A percentile compares a stretch with the other conserved stretches of the same genome.
These are phyloP conservation scores for Laticauda laticaudata DNA, from an alignment of 2,113 vertebrate species.

Conservation along the genomic window DNA sequence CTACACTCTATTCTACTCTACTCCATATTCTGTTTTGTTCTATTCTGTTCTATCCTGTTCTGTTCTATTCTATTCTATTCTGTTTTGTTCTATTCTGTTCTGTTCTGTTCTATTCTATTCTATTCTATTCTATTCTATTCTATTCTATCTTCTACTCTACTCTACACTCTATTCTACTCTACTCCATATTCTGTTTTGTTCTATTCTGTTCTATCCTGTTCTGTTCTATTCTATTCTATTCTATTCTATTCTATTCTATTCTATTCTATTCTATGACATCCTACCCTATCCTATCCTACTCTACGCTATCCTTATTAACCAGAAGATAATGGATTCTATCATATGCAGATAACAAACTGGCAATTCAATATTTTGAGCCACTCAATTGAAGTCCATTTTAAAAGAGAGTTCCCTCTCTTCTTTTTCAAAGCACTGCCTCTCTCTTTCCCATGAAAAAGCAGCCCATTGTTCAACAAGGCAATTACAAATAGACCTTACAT, in stretches of 20 bases:
- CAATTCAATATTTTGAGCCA: neutral
- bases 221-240: neutral
- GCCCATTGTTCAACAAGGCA: neutral
- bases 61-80: no score
- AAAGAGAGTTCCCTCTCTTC: neutral
- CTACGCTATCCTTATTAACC: neutral
- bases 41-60: no score
- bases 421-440: neutral
- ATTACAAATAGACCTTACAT: neutral
- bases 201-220: neutral
- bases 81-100: no score
- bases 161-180: no score
- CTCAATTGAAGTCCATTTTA: neutral
- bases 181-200: neutral
- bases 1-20: no score
- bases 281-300: accelerated
- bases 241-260: no score
- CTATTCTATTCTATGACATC: no score
- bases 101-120: no score
- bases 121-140: no score
- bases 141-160: no score
- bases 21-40: no score
- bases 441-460: neutral
- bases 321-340: neutral
- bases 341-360: neutral